These are phyloP conservation scores for Peromyscus aztecus DNA, from an alignment of 2,797 vertebrate species.

Conservation along the genomic window DNA sequence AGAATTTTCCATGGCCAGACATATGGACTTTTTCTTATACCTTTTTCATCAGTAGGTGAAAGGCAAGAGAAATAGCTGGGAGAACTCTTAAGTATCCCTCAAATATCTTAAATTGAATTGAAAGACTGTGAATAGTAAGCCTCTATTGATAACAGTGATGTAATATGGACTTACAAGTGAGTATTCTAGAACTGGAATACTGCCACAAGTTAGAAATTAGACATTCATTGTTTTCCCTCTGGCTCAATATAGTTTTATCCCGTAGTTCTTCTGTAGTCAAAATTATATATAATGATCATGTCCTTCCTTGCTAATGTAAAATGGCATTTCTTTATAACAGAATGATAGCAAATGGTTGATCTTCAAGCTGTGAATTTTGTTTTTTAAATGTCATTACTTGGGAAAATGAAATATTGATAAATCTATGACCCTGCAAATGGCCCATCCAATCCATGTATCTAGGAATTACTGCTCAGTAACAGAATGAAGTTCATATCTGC, in stretches of 20 bases:
- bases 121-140: background rate
- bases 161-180: background rate
- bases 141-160: background rate
- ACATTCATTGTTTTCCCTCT: background rate
- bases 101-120: background rate
- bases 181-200: conserved; percentile 9
- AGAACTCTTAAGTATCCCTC: background rate
- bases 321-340: conserved; percentile 31
- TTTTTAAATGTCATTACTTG: conserved; percentile 44
- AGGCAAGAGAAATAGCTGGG: background rate
- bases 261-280: background rate
- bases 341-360: background rate
- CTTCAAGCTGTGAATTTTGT: conserved; percentile 2
- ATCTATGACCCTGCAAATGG: background rate
- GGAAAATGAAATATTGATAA: conserved; percentile 4
- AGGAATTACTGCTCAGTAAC: background rate
- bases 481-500: background rate
- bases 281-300: background rate
- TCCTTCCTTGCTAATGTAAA: background rate
- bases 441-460: background rate
- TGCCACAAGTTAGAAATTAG: background rate
- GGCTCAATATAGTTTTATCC: background rate
- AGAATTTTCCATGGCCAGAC: background rate
- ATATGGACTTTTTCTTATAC: background rate
- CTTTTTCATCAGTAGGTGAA: background rate